These are phyloP conservation scores for Lissonota sp. DNA, from an alignment of 2,888 invertebrate genomes.

Conservation along the genomic window DNA sequence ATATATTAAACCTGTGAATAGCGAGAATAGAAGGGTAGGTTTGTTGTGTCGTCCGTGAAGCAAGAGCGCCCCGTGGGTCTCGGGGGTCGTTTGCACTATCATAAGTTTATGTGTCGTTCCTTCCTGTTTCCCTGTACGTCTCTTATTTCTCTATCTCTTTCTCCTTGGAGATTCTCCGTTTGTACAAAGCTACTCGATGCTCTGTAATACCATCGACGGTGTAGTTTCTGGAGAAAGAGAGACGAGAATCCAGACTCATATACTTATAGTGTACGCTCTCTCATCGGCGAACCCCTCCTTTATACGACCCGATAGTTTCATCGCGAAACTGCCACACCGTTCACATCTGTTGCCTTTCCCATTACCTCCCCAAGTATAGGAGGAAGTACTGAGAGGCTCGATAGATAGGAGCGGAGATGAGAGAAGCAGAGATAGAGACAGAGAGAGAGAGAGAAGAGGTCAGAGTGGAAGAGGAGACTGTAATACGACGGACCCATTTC, in stretches of 20 bases:
- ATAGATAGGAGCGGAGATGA: neutral
- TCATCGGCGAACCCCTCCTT: conserved; percentile 35
- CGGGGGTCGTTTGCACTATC: conserved; percentile 73
- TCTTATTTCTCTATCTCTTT: neutral
- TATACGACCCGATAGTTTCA: conserved; percentile 74
- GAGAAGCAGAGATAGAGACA: neutral
- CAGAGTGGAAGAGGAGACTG: conserved; percentile 32
- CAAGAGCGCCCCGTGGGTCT: conserved; percentile 39
- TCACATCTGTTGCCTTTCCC: conserved; percentile 77
- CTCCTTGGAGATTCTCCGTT: conserved; percentile 28
- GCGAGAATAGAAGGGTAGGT: conserved; percentile 11
- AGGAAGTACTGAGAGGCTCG: conserved; percentile 14
- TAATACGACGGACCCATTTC: conserved; percentile 64
- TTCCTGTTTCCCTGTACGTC: conserved; percentile 46
- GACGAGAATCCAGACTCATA: no score
- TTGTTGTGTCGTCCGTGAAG: conserved; percentile 14
- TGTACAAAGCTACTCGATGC: conserved; percentile 45
- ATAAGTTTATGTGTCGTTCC: conserved; percentile 71
- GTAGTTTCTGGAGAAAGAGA: neutral
- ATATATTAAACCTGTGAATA: neutral
- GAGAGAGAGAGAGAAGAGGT: neutral
- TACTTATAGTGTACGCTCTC: conserved; percentile 1
- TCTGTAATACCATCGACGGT: conserved; percentile 18
- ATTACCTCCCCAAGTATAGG: conserved; percentile 68
- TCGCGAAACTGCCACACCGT: conserved; percentile 72